Conservation (phyloP, 1,140 invertebrate genomes). For the Coenobita brevimanus region DNA sequence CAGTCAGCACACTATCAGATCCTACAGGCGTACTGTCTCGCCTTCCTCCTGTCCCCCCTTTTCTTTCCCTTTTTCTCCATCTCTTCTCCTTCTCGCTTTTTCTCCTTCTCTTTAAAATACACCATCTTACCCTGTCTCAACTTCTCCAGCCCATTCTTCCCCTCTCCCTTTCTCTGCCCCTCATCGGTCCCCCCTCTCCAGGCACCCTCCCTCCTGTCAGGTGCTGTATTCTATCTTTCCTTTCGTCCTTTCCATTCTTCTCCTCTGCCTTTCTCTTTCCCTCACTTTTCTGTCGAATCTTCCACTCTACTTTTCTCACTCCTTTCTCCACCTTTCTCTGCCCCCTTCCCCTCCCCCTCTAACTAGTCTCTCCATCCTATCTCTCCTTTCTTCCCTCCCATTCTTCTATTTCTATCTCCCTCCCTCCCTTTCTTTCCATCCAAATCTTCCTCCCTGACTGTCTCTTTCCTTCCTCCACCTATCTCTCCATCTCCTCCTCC, state of each 20-base stretch:
- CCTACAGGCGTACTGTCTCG: no score
- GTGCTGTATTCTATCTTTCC: no score
- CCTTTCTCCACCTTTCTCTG: not conserved
- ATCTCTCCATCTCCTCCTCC: not conserved
- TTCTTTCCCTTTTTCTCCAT: no score
- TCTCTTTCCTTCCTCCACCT: not conserved
- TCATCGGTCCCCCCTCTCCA: no score
- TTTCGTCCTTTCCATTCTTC: not conserved
- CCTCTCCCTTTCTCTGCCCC: no score
- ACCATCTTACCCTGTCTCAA: no score
- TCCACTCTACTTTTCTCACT: constrained; percentile 7
- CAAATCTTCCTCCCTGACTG: not conserved
- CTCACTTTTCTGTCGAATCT: not conserved
- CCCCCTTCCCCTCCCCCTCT: not conserved
- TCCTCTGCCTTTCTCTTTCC: not conserved
- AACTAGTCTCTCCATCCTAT: not conserved
- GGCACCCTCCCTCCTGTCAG: no score
- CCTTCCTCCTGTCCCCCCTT: no score
- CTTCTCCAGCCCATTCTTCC: no score
- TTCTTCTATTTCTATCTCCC: not conserved
- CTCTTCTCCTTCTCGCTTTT: no score
- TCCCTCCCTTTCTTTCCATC: not conserved
- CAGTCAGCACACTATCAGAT: no score
- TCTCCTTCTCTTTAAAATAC: no score
- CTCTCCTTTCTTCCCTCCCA: not conserved